Base-by-base conservation (phyloP, 2,113 vertebrate genomes). In the Pachypanchax playfairii region DNA sequence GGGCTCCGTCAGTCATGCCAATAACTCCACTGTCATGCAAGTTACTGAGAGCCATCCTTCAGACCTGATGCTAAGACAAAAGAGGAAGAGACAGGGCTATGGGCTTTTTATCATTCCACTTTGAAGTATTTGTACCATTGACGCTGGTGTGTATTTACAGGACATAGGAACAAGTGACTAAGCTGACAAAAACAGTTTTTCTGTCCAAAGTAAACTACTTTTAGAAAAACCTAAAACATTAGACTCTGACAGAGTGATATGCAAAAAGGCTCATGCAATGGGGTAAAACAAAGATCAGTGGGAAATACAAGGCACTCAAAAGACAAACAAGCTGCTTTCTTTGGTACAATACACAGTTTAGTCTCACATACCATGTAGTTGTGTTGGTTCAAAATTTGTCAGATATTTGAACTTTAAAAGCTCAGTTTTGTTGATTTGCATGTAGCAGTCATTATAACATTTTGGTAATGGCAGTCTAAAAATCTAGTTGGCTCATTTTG, bases 1-100 rank as follows among this genome's bases (percentile, higher is more conserved):
- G 72, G 78, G 72, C 65, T 33, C 62, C 68, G 88, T 90, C 84
- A 79, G 83, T 92, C 85, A 87, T 3, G 43, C 58, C 62, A 58
- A 67, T 85, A 86, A 90, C 75, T 83, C 70, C 57, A 31, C 46
- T 46, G 38, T 84, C 85, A 71, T 82, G 65, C 76, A 71, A 79
- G 74, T 88, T 85, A 77, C 78, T 58, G 73, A 77, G 75, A 75
- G 71, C 73, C 78, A 87, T 89, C 73, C 39, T 50, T 90, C 81
- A 86, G 70, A 36, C 68, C 54, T 6, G 21, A 42, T 26, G 44
- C 36, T 42, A 48, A 31, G 49, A 66, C n/a, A 22, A 21, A 56
- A 65, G 42, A 36, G 46, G 46, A 65, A 42, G 70, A 53, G 57
- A 65, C 60, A 71, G 29, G 67, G 75, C 68, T 26, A 73, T 71